Base-by-base conservation (phyloP, 2,888 invertebrate species). In the Spatulosminthurus flaviceps region DNA sequence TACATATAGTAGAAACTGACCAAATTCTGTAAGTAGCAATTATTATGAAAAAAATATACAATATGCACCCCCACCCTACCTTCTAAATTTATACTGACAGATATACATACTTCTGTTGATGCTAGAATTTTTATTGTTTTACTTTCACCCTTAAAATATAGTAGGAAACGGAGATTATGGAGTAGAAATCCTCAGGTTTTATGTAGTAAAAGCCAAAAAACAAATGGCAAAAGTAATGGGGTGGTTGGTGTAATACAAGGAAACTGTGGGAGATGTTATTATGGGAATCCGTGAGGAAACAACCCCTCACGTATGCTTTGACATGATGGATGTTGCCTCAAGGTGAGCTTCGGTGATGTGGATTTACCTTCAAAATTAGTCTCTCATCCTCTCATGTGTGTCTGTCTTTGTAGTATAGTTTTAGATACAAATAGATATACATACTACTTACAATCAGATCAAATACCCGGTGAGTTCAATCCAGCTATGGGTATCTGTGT, bases 81-180 rank as follows among this genome's bases (percentile, higher is more conserved):
- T n/a, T n/a, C n/a, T n/a, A n/a, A n/a, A n/a, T n/a, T n/a, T n/a
- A n/a, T n/a, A n/a, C n/a, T n/a, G n/a, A n/a, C n/a, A n/a, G n/a
- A n/a, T n/a, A n/a, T n/a, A n/a, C n/a, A n/a, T n/a, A n/a, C n/a
- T n/a, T n/a, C n/a, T n/a, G n/a, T n/a, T 34, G 34, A 34, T 34
- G 34, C 9, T 34, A 34, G 5, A 34, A 34, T 26, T 64, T 24
- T 2, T 16, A 13, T 61, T 61, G 22, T n/a, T 61, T 61, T 61
- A 7, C n/a, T 64, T 64, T 64, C 64, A 64, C 64, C 22, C 64
- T 64, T 24, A n/a, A n/a, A n/a, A n/a, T n/a, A n/a, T n/a, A n/a
- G n/a, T n/a, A n/a, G n/a, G 64, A 24, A 64, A 9, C 64, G 24
- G 11, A n/a, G n/a, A 64, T 64, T 60, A 22, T 19, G 51, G 5